Evolutionary conservation across 2,113 vertebrate genomes (phyloP).

Genomic region (Phaetusa simplex): DNA sequence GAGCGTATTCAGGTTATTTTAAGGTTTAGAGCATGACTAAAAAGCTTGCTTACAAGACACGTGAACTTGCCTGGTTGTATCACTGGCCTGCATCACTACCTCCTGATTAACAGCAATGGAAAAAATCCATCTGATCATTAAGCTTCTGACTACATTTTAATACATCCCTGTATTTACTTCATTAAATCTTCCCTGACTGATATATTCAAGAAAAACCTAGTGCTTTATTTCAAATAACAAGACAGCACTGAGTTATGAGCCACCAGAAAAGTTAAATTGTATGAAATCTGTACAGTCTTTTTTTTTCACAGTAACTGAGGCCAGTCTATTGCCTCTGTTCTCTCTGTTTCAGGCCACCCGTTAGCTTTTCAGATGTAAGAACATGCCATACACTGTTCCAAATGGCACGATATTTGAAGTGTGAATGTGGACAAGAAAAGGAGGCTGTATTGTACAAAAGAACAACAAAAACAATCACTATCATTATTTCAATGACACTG

Average conservation of each 20-base stretch:
- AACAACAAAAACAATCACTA: not conserved
- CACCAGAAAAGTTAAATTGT: not conserved
- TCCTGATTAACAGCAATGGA: constrained; percentile 19
- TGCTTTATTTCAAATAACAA: not conserved
- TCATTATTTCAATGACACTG: not conserved
- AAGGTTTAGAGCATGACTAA: constrained; percentile 8
- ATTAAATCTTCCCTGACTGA: not conserved
- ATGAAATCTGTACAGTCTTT: not conserved
- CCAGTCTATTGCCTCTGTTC: not conserved
- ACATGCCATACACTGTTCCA: not conserved
- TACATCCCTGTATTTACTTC: not conserved
- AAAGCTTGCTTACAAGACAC: not conserved
- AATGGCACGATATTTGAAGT: not conserved
- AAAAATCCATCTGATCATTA: not conserved
- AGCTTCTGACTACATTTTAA: not conserved
- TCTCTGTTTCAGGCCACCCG: not conserved
- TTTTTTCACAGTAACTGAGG: not conserved
- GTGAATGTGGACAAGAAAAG: not conserved
- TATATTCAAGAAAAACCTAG: not conserved
- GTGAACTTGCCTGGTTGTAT: not conserved
- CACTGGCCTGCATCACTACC: not conserved
- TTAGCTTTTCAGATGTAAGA: not conserved
- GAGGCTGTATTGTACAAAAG: not conserved
- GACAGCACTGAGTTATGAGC: not conserved
- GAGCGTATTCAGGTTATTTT: constrained; percentile 16